Evolutionary conservation across 2,888 invertebrate species (phyloP), one percentile per base, ranked within the genome.

Genomic region (Eupithecia inturbata): DNA sequence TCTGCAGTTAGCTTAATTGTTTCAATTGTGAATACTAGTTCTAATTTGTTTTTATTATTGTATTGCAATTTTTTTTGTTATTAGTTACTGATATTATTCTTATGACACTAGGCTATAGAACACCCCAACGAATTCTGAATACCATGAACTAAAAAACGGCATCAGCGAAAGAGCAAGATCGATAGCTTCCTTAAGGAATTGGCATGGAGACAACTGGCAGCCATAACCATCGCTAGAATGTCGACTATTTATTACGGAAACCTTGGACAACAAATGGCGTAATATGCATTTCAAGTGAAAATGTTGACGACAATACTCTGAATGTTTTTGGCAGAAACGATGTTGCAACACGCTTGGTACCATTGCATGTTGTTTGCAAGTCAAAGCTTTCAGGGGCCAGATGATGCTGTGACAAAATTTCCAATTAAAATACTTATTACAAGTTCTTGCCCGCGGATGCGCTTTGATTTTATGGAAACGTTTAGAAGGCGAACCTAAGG

Each of bases 121-220:
- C n/a, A 49, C 45, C 2, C 45, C 45, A 49, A 49, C 49, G 49
- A n/a, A n/a, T n/a, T 49, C 49, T n/a, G n/a, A 9, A 49, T 3
- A 53, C 53, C 57, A 57, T 57, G 14, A 57, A 57, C 60, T 60
- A 62, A 64, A 33, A 31, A 33, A 31, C 64, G 33, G 64, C 39
- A 39, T 66, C 31, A 67, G 68, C 41, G 16, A 19, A 57, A 49
- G 4, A 36, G 16, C 68, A 49, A 57, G 68, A 67, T 67, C 28
- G 28, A 67, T 67, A 28, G 31, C 67, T 67, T 67, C 67, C 67
- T 67, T 28, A 41, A 45, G 31, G 49, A 66, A 67, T 67, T 67
- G 67, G 67, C 67, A 67, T 67, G 45, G 67, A 26, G n/a, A 67
- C 49, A 66, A 49, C 49, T 67, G 67, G 67, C 67, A 67, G 45